Evolutionary conservation across 1,140 invertebrate genomes (phyloP), one percentile per base, ranked within the genome.

Genomic region (Venustaconcha ellipsiformis): DNA sequence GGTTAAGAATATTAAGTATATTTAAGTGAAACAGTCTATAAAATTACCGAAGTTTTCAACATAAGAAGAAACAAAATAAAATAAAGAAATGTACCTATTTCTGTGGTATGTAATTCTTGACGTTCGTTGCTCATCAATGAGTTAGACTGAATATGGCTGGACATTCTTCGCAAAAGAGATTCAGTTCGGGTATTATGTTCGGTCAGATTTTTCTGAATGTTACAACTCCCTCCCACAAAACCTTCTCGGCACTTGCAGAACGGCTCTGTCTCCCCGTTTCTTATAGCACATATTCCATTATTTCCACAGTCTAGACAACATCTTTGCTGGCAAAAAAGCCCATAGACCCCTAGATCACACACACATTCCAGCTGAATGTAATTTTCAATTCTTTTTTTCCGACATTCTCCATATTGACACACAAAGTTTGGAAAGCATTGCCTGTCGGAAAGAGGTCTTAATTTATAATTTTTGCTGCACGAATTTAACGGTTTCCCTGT

Each of bases 301-400:
- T 37, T 57, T 15, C 72, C 72, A 62, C 72, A 74, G 23, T 74
- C 58, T 23, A 74, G 65, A 62, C 72, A 74, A 62, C 72, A 74
- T 67, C 68, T 74, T 14, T 66, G 1, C 55, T 74, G 65, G 56
- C 72, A 74, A 26, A 74, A n/a, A n/a, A 74, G n/a, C 20, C 72
- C 72, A 57, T 26, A 59, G 8, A 66, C 72, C 20, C 72, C 65
- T 0, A n/a, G 65, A 62, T 74, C 72, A 68, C 72, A 74, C 13
- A 58, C 48, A 17, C 72, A 74, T 14, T 74, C 65, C 58, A 74
- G 68, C 1, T 65, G 58, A 55, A 74, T 74, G 23, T 74, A 68
- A 23, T 59, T 58, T 17, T 48, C 65, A 26, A 56, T 74, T 18
- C 59, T 58, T 6, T 67, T 66, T 23, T 58, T 74, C 17, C 65